These are phyloP conservation scores for Catocala sponsa DNA, from an alignment of 2,888 invertebrate species.

Conservation along the genomic window DNA sequence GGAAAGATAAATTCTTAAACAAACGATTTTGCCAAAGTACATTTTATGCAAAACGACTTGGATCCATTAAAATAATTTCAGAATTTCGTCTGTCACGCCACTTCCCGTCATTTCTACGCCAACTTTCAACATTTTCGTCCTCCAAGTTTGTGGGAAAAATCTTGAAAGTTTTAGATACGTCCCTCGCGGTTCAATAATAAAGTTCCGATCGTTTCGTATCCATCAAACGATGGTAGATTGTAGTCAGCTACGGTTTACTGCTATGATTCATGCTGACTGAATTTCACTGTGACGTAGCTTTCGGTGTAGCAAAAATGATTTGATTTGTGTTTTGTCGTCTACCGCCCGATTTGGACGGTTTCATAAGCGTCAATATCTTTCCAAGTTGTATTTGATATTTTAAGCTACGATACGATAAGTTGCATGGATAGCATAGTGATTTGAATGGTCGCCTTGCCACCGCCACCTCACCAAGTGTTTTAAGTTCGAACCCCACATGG, in stretches of 20 bases:
- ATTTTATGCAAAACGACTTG: conserved; percentile 29
- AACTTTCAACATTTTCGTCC: conserved; percentile 48
- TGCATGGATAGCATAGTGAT: too few species aligned
- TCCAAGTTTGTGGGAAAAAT: conserved; percentile 55
- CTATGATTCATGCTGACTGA: conserved; percentile 24
- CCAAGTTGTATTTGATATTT: too few species aligned
- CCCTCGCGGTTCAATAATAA: conserved; percentile 61
- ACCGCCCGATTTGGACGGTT: too few species aligned
- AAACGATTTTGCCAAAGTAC: conserved; percentile 10
- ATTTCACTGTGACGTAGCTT: conserved; percentile 12
- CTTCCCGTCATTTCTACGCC: conserved; percentile 46
- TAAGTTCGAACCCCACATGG: too few species aligned
- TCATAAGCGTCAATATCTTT: too few species aligned
- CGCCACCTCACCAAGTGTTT: too few species aligned
- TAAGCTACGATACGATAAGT: too few species aligned
- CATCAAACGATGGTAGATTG: conserved; percentile 60
- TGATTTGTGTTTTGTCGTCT: background rate
- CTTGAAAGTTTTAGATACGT: conserved; percentile 53
- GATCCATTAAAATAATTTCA: conserved; percentile 43
- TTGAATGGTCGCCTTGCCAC: too few species aligned
- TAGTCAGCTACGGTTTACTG: conserved; percentile 48
- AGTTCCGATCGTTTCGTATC: conserved; percentile 67
- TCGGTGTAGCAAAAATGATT: conserved; percentile 21
- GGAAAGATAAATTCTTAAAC: conserved; percentile 5
- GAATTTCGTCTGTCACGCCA: conserved; percentile 41